Conservation (phyloP, 2,113 vertebrate species). For the Elachura formosa region DNA sequence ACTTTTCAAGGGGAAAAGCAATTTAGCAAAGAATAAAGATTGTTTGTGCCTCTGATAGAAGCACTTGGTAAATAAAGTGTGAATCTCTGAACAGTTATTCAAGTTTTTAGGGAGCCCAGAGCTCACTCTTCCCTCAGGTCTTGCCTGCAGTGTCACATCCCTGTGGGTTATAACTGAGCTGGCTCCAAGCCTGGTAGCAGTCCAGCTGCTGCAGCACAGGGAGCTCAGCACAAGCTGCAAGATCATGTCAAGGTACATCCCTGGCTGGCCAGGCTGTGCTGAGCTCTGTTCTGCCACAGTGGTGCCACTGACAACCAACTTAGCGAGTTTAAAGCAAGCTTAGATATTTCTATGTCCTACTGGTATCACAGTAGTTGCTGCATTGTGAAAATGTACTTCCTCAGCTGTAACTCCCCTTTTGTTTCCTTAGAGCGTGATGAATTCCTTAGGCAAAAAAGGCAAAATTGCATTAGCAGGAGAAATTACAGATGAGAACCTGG, state of each 20-base stretch:
- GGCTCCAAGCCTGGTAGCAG: slow-evolving; percentile 23
- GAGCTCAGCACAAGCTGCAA: slow-evolving; percentile 9
- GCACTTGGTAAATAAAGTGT: neutral
- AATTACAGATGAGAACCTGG: neutral
- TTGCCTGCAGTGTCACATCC: neutral
- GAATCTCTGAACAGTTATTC: slow-evolving; percentile 40
- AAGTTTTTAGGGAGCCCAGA: slow-evolving; percentile 47
- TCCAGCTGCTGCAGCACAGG: slow-evolving; percentile 34
- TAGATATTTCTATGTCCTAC: neutral
- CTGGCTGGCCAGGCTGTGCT: slow-evolving; percentile 8
- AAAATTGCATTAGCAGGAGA: slow-evolving; percentile 1
- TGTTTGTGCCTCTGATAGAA: neutral
- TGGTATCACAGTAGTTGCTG: slow-evolving; percentile 6
- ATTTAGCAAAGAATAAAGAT: neutral
- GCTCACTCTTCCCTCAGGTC: neutral
- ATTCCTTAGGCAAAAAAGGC: neutral
- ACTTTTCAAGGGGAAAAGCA: neutral
- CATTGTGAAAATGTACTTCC: neutral
- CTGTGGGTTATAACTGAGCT: neutral
- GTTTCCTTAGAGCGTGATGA: neutral
- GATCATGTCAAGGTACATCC: neutral
- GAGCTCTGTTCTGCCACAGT: slow-evolving; percentile 4
- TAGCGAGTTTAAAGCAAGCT: slow-evolving; percentile 27
- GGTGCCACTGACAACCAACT: neutral
- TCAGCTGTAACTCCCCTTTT: neutral